These are phyloP conservation scores for Zapornia atra DNA, from an alignment of 2,113 vertebrate genomes.

Conservation along the genomic window DNA sequence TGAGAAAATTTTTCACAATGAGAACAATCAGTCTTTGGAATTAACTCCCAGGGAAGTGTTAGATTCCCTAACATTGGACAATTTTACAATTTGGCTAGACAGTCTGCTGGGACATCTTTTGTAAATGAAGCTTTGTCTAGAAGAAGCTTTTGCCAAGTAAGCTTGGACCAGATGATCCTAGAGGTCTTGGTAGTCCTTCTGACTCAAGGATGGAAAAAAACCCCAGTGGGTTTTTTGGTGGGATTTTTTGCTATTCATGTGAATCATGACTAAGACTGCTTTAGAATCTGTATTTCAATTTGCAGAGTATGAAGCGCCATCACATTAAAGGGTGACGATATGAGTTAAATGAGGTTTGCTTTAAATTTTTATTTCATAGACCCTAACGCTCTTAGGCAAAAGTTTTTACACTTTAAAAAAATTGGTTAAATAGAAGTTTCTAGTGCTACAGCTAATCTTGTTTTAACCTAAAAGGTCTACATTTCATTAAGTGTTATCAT, in stretches of 20 bases:
- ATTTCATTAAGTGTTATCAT: neutral
- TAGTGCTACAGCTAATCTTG: neutral
- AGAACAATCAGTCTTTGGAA: too few species aligned
- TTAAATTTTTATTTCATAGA: neutral
- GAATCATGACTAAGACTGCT: neutral
- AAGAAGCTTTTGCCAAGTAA: too few species aligned
- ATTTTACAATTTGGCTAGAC: too few species aligned
- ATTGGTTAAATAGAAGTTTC: neutral
- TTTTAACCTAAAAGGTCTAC: neutral
- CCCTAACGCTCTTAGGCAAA: neutral
- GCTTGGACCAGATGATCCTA: too few species aligned
- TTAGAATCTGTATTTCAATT: neutral
- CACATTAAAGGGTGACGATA: neutral
- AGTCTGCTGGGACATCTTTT: too few species aligned
- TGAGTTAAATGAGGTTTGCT: neutral
- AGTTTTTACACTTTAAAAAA: neutral
- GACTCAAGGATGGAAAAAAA: neutral
- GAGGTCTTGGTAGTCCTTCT: too few species aligned
- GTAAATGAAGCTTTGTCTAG: too few species aligned
- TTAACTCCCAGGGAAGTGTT: too few species aligned
- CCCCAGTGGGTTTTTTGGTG: too few species aligned
- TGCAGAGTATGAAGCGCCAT: neutral
- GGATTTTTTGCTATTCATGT: neutral
- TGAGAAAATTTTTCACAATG: too few species aligned
- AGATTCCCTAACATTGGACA: too few species aligned